phyloP scores from a whole-genome alignment of 2,113 vertebrate species.

The Bungarus multicinctus region DNA sequence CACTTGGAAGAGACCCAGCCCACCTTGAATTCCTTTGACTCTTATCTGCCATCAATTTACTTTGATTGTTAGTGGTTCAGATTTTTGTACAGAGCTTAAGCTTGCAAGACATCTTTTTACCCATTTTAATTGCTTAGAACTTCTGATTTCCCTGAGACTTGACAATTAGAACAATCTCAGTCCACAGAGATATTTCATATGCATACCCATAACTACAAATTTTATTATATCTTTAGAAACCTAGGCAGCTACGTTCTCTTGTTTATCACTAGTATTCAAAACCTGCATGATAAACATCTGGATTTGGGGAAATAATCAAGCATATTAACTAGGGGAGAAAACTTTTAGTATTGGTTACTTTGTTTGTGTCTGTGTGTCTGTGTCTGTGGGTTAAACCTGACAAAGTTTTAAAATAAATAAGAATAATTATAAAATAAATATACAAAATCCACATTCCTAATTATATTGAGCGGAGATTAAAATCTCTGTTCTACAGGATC shows the following conservation, averaged over 20 bases:
- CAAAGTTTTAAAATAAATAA: background rate
- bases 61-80: too few species aligned
- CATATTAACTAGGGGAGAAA: background rate
- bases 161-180: background rate
- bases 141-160: too few species aligned
- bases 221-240: background rate
- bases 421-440: background rate
- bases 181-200: background rate
- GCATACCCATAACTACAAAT: background rate
- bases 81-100: too few species aligned
- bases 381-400: background rate
- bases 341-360: background rate
- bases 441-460: background rate
- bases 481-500: background rate
- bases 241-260: background rate
- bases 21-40: too few species aligned
- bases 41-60: too few species aligned
- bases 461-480: background rate
- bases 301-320: background rate
- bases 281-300: background rate
- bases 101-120: too few species aligned
- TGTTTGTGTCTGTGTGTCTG: background rate
- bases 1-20: too few species aligned
- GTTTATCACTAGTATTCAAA: background rate
- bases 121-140: too few species aligned